Base-by-base conservation (phyloP, 2,797 vertebrate species). In the Ammospiza maritima region DNA sequence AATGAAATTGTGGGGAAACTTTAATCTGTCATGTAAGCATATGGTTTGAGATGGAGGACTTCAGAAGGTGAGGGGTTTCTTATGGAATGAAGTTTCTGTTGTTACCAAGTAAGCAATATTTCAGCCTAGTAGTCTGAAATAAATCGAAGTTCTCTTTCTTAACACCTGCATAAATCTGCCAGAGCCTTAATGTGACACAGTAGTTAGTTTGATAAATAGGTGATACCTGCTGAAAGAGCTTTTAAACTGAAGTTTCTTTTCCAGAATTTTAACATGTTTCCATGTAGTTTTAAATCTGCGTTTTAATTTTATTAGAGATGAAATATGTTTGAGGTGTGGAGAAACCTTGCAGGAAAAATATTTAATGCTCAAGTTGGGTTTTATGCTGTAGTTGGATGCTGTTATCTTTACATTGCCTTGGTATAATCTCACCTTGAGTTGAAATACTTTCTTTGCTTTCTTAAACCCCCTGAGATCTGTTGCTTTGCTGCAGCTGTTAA, bases 31-130 rank as follows among this genome's bases (percentile, higher is more conserved):
- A 47, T 50, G 27, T 25, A 80, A 75, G 4, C 48, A n/a, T 40
- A 51, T 75, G 93, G 76, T 79, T 87, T 79, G 77, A 93, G 91
- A 92, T 76, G 73, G 86, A 84, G 75, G 74, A 88, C 56, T 82
- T 75, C 40, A 87, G 61, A 96, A 89, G 36, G 47, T 10, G 62
- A 50, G 71, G 12, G 4, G 0, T n/a, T 64, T 88, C 83, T 93
- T 65, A 42, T 91, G 90, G 90, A 96, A 87, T 93, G 83, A 61
- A 27, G 1, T 93, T 96, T 86, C 82, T 94, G 34, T 84, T 96
- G 82, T 76, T 90, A 93, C 47, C 70, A 38, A 40, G 58, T 92
- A 90, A 96, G 93, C 89, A 96, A 44, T 96, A 96, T 94, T 97
- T 93, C 44, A 93, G 51, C 23, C 47, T 82, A 48, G 93, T 60